phyloP scores from a whole-genome alignment of 1,140 invertebrate genomes.

The Myzus persicae region DNA sequence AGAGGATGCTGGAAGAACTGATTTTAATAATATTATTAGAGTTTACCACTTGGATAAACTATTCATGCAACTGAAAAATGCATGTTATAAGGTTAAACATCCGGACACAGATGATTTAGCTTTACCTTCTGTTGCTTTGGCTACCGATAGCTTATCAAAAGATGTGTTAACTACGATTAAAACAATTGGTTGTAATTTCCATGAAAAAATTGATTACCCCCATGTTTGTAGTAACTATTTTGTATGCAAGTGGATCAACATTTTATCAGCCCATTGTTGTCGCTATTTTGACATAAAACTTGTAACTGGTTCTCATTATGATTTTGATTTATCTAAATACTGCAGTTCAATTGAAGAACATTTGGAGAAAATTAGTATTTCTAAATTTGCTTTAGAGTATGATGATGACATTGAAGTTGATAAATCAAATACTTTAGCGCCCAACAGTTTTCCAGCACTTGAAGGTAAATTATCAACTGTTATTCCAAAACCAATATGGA shows the following conservation, averaged over 20 bases:
- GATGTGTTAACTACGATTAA: constrained; percentile 2
- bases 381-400: neutral
- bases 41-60: constrained; percentile 51
- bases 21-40: constrained; percentile 18
- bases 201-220: neutral
- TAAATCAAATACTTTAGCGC: neutral
- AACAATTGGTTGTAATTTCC: constrained; percentile 35
- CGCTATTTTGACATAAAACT: constrained; percentile 33
- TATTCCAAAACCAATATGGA: neutral
- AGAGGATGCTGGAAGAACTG: neutral
- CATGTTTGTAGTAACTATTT: constrained; percentile 39
- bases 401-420: neutral
- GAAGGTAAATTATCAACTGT: neutral
- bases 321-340: constrained; percentile 35
- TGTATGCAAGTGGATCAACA: constrained; percentile 45
- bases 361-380: neutral
- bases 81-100: neutral
- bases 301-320: neutral
- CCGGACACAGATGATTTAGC: neutral
- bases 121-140: constrained; percentile 47
- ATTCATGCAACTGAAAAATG: constrained; percentile 44
- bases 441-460: neutral
- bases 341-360: neutral
- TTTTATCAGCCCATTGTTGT: constrained; percentile 46
- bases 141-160: constrained; percentile 33